phyloP scores from a whole-genome alignment of 2,113 vertebrate genomes.

The Rhipidura dahli region DNA sequence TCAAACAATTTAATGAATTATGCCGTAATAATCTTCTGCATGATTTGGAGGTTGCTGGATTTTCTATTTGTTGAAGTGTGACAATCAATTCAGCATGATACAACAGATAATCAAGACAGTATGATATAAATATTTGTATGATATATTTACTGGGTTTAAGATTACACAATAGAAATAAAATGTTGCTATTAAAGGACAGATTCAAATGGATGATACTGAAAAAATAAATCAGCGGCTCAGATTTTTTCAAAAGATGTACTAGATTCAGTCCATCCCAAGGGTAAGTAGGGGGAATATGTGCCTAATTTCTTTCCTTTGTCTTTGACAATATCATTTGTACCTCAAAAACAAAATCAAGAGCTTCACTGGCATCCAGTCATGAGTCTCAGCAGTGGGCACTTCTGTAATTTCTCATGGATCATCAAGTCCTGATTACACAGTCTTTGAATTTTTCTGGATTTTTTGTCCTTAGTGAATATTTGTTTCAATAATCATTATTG shows the following conservation, averaged over 20 bases:
- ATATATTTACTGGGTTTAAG: neutral
- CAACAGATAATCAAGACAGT: neutral
- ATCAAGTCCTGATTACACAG: neutral
- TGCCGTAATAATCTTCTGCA: neutral
- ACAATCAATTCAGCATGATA: neutral
- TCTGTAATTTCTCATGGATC: neutral
- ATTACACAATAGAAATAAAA: neutral
- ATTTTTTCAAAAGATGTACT: neutral
- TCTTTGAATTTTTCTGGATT: neutral
- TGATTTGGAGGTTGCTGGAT: neutral
- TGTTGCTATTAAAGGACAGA: neutral
- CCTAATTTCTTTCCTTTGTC: neutral
- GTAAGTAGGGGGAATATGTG: rapidly evolving
- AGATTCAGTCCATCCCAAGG: neutral
- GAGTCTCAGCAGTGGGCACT: neutral
- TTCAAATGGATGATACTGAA: neutral
- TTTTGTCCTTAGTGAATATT: neutral
- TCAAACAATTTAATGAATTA: neutral
- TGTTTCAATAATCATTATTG: neutral
- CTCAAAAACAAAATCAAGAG: neutral
- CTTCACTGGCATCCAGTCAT: neutral
- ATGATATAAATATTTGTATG: neutral
- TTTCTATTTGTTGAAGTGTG: neutral
- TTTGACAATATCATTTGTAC: neutral
- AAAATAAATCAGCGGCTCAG: neutral